These are phyloP conservation scores for Arctia plantaginis DNA, from an alignment of 2,888 invertebrate species.

Conservation along the genomic window DNA sequence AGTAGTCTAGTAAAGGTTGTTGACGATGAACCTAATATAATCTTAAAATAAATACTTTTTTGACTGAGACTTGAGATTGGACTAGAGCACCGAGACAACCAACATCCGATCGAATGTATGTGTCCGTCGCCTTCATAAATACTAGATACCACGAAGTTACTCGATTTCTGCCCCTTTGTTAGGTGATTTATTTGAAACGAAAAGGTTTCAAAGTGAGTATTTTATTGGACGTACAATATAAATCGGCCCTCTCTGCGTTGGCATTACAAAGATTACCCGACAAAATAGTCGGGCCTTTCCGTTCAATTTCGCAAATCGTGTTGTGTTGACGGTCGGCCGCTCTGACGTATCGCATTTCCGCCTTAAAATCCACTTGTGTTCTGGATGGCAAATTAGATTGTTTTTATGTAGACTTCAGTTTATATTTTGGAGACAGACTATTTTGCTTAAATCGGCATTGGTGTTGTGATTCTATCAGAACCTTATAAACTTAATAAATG, in stretches of 20 bases:
- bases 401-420: conserved; percentile 54
- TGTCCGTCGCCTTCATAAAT: not conserved
- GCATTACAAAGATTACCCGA: conserved; percentile 70
- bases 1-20: too few relatives aligned
- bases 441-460: not conserved
- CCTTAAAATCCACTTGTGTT: conserved; percentile 60
- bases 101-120: not conserved
- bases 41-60: too few relatives aligned
- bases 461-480: not conserved
- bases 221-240: conserved; percentile 50
- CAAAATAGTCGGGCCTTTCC: conserved; percentile 71
- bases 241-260: conserved; percentile 52
- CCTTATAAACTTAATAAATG: not conserved
- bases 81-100: not conserved
- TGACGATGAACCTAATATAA: too few relatives aligned
- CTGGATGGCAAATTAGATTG: conserved; percentile 71
- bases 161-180: conserved; percentile 19
- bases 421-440: conserved; percentile 28
- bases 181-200: conserved; percentile 33
- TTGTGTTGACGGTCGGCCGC: conserved; percentile 60
- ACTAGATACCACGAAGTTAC: conserved; percentile 4
- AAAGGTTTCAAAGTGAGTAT: conserved; percentile 38
- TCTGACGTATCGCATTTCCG: conserved; percentile 68
- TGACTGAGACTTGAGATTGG: too few relatives aligned
- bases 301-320: conserved; percentile 76